Evolutionary conservation across 64 coral and sea anemone species (phyloP).

Genomic region (Hydrozoanthus tunicans): DNA sequence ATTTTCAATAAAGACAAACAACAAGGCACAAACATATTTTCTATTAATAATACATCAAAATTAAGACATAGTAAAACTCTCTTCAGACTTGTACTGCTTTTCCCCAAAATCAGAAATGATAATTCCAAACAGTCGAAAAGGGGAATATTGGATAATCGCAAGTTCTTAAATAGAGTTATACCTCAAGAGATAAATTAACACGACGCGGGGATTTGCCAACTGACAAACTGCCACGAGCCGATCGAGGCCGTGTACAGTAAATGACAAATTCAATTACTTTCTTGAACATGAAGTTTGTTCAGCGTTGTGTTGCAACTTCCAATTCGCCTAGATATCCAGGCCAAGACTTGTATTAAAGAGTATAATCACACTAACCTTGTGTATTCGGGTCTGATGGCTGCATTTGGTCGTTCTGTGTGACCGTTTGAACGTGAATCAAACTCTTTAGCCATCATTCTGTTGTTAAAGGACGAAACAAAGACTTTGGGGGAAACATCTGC

Average conservation of each 20-base stretch:
- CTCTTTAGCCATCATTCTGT: slow-evolving; percentile 53
- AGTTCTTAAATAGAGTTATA: not conserved
- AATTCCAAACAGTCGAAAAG: not conserved
- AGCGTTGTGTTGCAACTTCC: not conserved
- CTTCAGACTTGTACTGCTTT: slow-evolving; percentile 4
- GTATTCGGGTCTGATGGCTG: slow-evolving; percentile 35
- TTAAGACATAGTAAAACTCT: slow-evolving; percentile 32
- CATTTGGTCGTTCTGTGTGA: slow-evolving; percentile 16
- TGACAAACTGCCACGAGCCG: slow-evolving; percentile 1
- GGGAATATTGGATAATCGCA: not conserved
- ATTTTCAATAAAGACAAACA: slow-evolving; percentile 39
- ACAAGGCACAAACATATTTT: slow-evolving; percentile 21
- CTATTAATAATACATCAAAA: slow-evolving; percentile 59
- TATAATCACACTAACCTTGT: slow-evolving; percentile 53
- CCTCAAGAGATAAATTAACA: not conserved
- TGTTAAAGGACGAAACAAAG: slow-evolving; percentile 51
- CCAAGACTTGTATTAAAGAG: not conserved
- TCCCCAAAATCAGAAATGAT: not conserved
- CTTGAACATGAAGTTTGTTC: slow-evolving; percentile 33
- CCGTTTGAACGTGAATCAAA: slow-evolving; percentile 48
- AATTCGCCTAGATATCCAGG: slow-evolving; percentile 2
- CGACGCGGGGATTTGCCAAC: slow-evolving; percentile 38
- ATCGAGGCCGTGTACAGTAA: not conserved
- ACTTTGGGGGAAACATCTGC: slow-evolving; percentile 53
- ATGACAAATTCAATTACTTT: slow-evolving; percentile 55